Base-by-base conservation (phyloP, 2,797 vertebrate species). In the Darevskia mixta region DNA sequence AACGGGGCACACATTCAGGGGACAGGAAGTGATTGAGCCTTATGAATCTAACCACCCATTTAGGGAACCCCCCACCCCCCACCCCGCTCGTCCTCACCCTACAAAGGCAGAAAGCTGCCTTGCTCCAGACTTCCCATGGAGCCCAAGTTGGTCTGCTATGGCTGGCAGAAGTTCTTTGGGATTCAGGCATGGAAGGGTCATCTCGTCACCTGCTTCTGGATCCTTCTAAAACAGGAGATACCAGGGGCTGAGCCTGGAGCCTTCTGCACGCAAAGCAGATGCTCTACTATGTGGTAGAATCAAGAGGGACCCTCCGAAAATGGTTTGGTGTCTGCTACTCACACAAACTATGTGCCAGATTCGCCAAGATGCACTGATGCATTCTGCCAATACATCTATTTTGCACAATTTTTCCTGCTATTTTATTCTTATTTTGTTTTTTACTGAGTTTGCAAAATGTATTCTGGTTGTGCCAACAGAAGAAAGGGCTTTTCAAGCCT, bases 31-130 rank as follows among this genome's bases (percentile, higher is more conserved):
- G 2, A n/a, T 61, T 29, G 38, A 10, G 38, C 17, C 4, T 13
- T 10, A 2, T 8, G 15, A 38, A 38, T 29, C 45, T 9, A 38
- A 55, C 8, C 81, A n/a, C 79, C 3, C 64, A 20, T 69, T 49
- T 23, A 1, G 8, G 41, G 61, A 4, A 20, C 13, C 1, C 35
- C 35, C 35, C 35, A 2, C 35, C 2, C 35, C 2, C 1, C 3
- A 7, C 43, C 3, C 27, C 10, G 1, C 69, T 61, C 75, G 35
- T 64, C 49, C 82, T 75, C 82, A 75, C 38, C 25, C 49, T 49
- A 25, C 15, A 32, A 45, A 17, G 17, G 32, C 29, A 13, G 5
- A 13, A 49, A 45, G 75, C 7, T 23, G 75, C 25, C 75, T 77
- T 45, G 61, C 20, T 18, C 18, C 61, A 64, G 61, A 64, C 61